Conservation (phyloP, 2,888 invertebrate species). For the Quadroppia sp. region DNA sequence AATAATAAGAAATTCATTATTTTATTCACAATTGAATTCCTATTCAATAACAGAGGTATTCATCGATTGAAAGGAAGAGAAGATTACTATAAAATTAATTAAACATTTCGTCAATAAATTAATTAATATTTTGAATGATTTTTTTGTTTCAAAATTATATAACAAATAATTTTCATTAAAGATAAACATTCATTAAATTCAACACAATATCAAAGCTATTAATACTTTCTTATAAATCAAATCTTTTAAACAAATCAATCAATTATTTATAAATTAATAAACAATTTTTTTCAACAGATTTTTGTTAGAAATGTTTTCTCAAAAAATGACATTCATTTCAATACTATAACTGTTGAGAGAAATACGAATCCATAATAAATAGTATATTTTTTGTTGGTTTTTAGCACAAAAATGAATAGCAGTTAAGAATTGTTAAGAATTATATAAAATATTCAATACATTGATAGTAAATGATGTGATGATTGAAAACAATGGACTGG, state of each 20-base stretch:
- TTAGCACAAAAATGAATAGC: neutral
- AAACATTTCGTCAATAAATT: neutral
- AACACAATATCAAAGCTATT: neutral
- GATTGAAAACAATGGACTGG: neutral
- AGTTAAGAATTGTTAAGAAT: neutral
- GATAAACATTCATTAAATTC: neutral
- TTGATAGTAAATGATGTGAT: neutral
- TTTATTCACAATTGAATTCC: too few relatives aligned
- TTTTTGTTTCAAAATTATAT: neutral
- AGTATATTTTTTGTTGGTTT: neutral
- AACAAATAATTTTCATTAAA: neutral
- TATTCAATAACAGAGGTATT: too few relatives aligned
- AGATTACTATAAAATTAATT: neutral
- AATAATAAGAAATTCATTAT: too few relatives aligned
- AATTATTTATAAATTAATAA: neutral
- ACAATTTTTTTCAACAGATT: neutral
- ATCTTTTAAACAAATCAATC: neutral
- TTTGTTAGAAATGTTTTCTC: too few relatives aligned
- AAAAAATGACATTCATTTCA: neutral
- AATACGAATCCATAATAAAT: slow-evolving; percentile 17
- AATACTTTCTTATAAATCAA: neutral
- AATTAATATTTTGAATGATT: neutral
- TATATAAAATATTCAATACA: neutral
- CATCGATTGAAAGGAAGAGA: too few relatives aligned
- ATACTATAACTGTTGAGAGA: neutral